Evolutionary conservation across 1,140 invertebrate genomes (phyloP).

Genomic region (Epicauta chinensis): DNA sequence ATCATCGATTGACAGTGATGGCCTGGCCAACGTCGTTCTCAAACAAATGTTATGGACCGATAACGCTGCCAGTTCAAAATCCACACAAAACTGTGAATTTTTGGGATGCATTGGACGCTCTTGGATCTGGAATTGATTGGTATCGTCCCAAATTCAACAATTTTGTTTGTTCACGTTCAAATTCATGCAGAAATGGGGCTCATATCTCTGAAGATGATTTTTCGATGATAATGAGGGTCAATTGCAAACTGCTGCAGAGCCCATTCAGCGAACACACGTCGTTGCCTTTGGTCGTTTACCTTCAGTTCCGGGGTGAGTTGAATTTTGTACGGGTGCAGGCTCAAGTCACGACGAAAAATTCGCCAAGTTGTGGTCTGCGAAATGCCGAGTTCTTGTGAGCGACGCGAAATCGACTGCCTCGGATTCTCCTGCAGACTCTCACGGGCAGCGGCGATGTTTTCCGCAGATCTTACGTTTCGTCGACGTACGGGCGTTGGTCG

Average conservation of each 20-base stretch:
- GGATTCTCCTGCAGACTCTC: constrained; percentile 2
- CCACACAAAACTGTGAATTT: constrained; percentile 38
- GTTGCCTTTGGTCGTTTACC: constrained; percentile 21
- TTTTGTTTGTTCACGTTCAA: constrained; percentile 32
- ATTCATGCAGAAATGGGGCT: constrained; percentile 2
- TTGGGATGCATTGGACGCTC: constrained; percentile 36
- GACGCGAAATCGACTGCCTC: constrained; percentile 1
- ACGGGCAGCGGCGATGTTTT: constrained; percentile 11
- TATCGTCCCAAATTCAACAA: constrained; percentile 30
- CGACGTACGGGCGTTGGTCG: neutral
- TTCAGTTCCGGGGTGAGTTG: constrained; percentile 24
- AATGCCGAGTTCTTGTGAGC: constrained; percentile 15
- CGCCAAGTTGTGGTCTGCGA: constrained; percentile 15
- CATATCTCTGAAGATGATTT: constrained; percentile 23
- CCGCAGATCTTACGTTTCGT: neutral
- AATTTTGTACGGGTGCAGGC: constrained; percentile 21
- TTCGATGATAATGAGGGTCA: constrained; percentile 23
- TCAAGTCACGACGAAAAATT: constrained; percentile 18
- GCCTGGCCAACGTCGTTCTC: constrained; percentile 6
- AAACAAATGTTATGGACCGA: constrained; percentile 34
- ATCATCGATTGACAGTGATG: constrained; percentile 9
- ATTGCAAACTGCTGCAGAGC: constrained; percentile 16
- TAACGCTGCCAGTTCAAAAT: constrained; percentile 36
- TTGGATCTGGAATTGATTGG: constrained; percentile 31
- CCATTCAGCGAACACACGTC: constrained; percentile 16